Evolutionary conservation across 2,113 vertebrate species (phyloP).

Genomic region (Parotia lawesii): DNA sequence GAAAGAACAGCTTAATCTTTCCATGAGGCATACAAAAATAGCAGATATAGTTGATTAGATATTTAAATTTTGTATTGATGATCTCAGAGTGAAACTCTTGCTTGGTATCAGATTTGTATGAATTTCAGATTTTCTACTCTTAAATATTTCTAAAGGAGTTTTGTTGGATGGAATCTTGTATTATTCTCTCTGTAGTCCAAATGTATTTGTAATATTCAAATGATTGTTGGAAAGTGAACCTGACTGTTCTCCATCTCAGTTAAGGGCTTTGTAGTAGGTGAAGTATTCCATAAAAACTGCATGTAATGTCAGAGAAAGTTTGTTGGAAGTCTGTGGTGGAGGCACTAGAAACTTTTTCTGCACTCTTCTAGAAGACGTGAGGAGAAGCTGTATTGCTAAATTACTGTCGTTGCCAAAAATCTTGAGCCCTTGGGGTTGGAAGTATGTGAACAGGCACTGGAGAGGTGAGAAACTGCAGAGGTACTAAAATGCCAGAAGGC

Average conservation of each 20-base stretch:
- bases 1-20: neutral
- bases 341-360: neutral
- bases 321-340: neutral
- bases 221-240: neutral
- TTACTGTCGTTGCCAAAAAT: neutral
- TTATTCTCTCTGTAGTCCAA: neutral
- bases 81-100: neutral
- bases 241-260: neutral
- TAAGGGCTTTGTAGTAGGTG: neutral
- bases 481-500: neutral
- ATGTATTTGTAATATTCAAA: neutral
- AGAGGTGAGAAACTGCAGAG: neutral
- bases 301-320: neutral
- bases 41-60: neutral
- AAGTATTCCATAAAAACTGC: neutral
- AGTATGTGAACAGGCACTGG: neutral
- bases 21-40: neutral
- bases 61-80: neutral
- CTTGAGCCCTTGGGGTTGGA: neutral
- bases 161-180: neutral
- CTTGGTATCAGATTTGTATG: neutral
- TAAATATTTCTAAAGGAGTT: neutral
- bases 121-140: neutral
- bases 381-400: neutral
- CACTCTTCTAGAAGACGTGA: neutral